A percentile compares a stretch with the other conserved stretches of the same genome.
These are phyloP conservation scores for Odontophorus gujanensis DNA, from an alignment of 2,113 vertebrate species.

Conservation along the genomic window DNA sequence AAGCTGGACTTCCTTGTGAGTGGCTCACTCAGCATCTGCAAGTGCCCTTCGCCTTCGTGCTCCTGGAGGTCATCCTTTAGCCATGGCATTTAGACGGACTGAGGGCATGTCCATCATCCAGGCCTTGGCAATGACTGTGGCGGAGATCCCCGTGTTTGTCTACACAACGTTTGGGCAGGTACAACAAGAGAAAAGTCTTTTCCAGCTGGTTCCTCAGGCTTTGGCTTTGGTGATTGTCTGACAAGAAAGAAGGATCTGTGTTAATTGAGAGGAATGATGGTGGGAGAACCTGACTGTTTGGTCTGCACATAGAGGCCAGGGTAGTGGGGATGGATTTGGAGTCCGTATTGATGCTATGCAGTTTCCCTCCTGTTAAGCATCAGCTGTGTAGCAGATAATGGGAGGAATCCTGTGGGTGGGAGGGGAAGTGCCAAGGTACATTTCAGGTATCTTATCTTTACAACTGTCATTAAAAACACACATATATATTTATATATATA, in stretches of 20 bases:
- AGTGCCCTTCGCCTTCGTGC: background rate
- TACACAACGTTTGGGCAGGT: conserved; percentile 98
- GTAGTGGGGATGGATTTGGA: background rate
- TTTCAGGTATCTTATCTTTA: background rate
- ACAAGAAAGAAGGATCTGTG: background rate
- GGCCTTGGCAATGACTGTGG: conserved; percentile 97
- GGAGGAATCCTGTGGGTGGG: background rate
- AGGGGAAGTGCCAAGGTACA: background rate
- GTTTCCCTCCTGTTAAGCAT: background rate
- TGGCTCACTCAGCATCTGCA: background rate
- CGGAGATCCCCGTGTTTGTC: conserved; percentile 96
- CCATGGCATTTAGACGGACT: conserved; percentile 88
- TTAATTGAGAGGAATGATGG: background rate
- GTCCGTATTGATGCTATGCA: background rate
- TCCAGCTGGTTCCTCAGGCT: background rate
- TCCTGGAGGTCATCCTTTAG: background rate
- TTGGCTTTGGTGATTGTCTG: background rate
- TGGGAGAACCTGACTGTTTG: background rate
- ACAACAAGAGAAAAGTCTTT: background rate
- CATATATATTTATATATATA: no score
- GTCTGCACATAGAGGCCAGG: background rate
- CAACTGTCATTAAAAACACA: background rate
- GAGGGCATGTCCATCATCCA: conserved; percentile 94
- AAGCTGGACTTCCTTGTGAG: conserved; percentile 1
- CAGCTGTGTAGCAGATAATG: background rate